Evolutionary conservation across 2,797 vertebrate genomes (phyloP).

Genomic region (Gymnodraco acuticeps): DNA sequence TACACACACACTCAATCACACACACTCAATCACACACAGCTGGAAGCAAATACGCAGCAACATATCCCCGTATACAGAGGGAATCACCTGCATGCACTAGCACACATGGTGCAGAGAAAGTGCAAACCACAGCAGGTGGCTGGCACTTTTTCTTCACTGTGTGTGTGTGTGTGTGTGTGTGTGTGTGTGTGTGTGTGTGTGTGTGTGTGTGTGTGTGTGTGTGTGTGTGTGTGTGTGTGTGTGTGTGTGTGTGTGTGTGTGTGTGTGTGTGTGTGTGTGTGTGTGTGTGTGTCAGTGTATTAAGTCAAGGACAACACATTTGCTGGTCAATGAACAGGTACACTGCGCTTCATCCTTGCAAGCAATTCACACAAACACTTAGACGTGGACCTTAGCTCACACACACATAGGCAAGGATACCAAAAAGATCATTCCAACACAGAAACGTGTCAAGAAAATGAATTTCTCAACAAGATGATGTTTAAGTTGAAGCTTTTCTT

Average conservation of each 20-base stretch:
- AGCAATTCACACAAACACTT: slow-evolving; percentile 25
- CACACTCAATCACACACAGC: too few relatives aligned
- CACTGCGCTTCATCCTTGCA: slow-evolving; percentile 26
- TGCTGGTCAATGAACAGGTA: slow-evolving; percentile 55
- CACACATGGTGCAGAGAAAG: slow-evolving; percentile 47
- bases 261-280: not conserved
- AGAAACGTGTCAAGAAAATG: slow-evolving; percentile 31
- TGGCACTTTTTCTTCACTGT: slow-evolving; percentile 12
- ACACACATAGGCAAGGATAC: not conserved
- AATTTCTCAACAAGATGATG: slow-evolving; percentile 32
- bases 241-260: too few relatives aligned
- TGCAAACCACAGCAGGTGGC: slow-evolving; percentile 65
- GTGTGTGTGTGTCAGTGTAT: slow-evolving; percentile 14
- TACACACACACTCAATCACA: slow-evolving; percentile 8
- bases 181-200: too few relatives aligned
- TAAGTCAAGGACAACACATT: slow-evolving; percentile 61
- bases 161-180: slow-evolving; percentile 5
- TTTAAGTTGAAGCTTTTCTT: slow-evolving; percentile 28
- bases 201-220: too few relatives aligned
- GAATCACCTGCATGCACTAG: slow-evolving; percentile 40
- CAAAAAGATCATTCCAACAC: slow-evolving; percentile 5
- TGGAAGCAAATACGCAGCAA: slow-evolving; percentile 49
- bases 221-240: too few relatives aligned
- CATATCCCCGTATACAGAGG: slow-evolving; percentile 27
- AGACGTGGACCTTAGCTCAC: slow-evolving; percentile 27